These are phyloP conservation scores for Macroglossus sobrinus DNA, from an alignment of 2,113 vertebrate genomes.

Conservation along the genomic window DNA sequence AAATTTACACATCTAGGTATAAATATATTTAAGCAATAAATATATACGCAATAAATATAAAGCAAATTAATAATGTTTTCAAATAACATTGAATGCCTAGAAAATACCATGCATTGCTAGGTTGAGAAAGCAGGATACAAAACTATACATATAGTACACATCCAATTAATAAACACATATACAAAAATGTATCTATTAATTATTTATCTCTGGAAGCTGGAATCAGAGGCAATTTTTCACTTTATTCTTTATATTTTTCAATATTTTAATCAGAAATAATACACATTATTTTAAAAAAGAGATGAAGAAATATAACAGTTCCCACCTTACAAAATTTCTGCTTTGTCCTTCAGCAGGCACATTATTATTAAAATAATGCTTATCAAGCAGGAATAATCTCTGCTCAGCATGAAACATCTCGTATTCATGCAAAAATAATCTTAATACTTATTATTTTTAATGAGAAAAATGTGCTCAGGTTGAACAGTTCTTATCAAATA, in stretches of 20 bases:
- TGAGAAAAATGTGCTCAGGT: constrained; percentile 61
- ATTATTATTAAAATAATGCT: constrained; percentile 67
- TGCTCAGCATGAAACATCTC: constrained; percentile 57
- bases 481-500: constrained; percentile 58
- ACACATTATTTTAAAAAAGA: constrained; percentile 43
- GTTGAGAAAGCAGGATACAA: not conserved
- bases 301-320: constrained; percentile 40
- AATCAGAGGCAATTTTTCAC: not conserved
- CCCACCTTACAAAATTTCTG: constrained; percentile 44
- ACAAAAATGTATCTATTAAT: not conserved
- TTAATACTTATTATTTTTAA: constrained; percentile 66
- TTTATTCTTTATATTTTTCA: constrained; percentile 39
- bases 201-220: not conserved
- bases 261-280: constrained; percentile 47
- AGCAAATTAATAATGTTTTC: constrained; percentile 9
- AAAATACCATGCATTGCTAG: not conserved
- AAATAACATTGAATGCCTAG: not conserved
- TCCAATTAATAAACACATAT: not conserved
- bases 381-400: constrained; percentile 68
- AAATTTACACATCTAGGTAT: not conserved
- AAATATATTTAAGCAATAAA: constrained; percentile 9
- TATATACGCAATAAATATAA: not conserved
- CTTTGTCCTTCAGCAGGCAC: constrained; percentile 63
- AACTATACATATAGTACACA: not conserved
- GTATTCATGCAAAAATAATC: constrained; percentile 68